A percentile compares a stretch with the other conserved stretches of the same genome.
These are phyloP conservation scores for Drosophila ohnishii DNA, from an alignment of 1,140 invertebrate genomes.

Conservation along the genomic window DNA sequence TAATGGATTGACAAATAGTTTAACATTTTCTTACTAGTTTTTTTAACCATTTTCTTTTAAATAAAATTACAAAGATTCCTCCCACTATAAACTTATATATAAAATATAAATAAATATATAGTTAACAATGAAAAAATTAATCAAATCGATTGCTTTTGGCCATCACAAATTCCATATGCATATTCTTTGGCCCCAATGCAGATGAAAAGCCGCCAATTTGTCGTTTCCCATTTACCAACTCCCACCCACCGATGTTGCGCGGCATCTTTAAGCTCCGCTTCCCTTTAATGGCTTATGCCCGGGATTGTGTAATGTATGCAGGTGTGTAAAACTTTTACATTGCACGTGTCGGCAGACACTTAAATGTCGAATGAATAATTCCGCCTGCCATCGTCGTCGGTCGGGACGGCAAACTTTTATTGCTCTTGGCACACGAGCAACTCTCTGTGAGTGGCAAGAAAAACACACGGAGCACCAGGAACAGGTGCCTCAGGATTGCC, in stretches of 20 bases:
- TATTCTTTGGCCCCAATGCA: constrained; percentile 36
- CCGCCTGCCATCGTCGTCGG: constrained; percentile 53
- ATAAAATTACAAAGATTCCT: neutral
- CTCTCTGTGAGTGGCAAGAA: constrained; percentile 20
- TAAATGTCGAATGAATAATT: constrained; percentile 81
- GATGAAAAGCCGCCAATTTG: constrained; percentile 56
- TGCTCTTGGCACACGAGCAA: constrained; percentile 36
- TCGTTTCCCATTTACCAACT: constrained; percentile 36
- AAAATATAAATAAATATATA: neutral
- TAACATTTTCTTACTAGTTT: no score
- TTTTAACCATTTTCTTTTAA: no score
- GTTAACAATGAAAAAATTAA: neutral
- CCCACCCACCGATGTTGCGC: constrained; percentile 5
- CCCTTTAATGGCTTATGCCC: constrained; percentile 44
- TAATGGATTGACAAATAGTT: neutral
- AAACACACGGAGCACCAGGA: constrained; percentile 7
- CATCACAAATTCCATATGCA: constrained; percentile 61
- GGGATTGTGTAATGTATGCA: constrained; percentile 38
- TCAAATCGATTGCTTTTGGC: constrained; percentile 60
- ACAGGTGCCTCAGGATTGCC: constrained; percentile 42
- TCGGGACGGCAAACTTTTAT: constrained; percentile 55
- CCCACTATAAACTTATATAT: no score
- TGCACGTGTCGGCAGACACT: constrained; percentile 67
- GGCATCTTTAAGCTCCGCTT: constrained; percentile 39
- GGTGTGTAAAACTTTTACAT: constrained; percentile 72